Conservation (phyloP, 2,888 invertebrate genomes). For the Andrena flavipes region DNA sequence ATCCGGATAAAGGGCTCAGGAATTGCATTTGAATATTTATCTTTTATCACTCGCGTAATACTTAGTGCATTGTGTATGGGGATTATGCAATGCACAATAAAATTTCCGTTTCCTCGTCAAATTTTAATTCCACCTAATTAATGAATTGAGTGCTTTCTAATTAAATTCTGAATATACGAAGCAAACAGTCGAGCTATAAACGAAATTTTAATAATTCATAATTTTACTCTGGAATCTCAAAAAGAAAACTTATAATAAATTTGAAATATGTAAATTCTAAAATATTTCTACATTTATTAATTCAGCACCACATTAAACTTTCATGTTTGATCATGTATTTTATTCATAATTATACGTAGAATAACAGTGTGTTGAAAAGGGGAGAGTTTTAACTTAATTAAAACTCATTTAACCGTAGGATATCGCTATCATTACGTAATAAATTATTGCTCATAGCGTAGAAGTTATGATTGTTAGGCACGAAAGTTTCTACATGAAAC, state of each 20-base stretch:
- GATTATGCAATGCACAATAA: not conserved
- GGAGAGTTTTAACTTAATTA: not conserved
- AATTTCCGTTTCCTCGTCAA: not conserved
- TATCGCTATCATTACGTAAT: not conserved
- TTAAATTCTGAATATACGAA: not conserved
- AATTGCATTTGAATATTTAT: not conserved
- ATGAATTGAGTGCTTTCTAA: not conserved
- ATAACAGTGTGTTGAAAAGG: not conserved
- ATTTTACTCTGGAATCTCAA: too few relatives aligned
- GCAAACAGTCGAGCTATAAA: too few relatives aligned
- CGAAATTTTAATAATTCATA: not conserved
- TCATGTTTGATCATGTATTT: not conserved
- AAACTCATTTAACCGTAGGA: not conserved
- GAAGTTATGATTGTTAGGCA: not conserved
- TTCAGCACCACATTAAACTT: not conserved
- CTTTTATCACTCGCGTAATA: slow-evolving; percentile 10
- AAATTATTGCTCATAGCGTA: not conserved
- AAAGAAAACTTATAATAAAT: too few relatives aligned
- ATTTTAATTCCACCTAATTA: not conserved
- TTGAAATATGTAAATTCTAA: too few relatives aligned
- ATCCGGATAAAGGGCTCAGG: slow-evolving; percentile 22
- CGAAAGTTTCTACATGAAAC: not conserved
- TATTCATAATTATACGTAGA: not conserved
- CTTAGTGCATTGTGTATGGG: not conserved
- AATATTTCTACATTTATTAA: not conserved